Base-by-base conservation (phyloP, 2,113 vertebrate genomes). In the Castor canadensis region DNA sequence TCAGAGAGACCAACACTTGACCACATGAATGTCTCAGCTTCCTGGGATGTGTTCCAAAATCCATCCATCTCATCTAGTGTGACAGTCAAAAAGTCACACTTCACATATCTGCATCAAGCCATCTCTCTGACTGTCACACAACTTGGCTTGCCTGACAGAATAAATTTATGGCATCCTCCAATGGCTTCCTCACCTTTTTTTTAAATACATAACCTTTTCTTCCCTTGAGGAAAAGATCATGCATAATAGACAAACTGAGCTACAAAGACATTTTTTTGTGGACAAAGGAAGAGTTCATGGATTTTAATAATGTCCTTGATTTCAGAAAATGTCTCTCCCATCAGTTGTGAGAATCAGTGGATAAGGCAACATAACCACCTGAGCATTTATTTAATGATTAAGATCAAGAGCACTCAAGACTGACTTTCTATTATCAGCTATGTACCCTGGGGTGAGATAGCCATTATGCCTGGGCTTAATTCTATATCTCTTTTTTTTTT, bases 41-140 rank as follows among this genome's bases (percentile, higher is more conserved):
- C 94, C 97, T 97, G 97, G 97, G 97, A 98, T 64, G 77, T 94
- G 95, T 97, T 98, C 97, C 97, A 98, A 98, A 98, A 98, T 96
- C 97, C 93, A 96, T 98, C 97, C 96, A 94, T 97, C 96, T 98
- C 93, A 91, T 97, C 97, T 94, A 97, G 94, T n/a, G 79, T 98
- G 97, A 97, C 97, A 98, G 96, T 96, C 96, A 95, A 95, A 97
- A 97, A 98, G 96, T 97, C 97, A 96, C 97, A 98, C 96, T 97
- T 98, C 97, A 95, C 95, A 96, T 96, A 96, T 95, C 89, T 91
- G 91, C 88, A 97, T 95, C 96, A 94, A 97, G 88, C 60, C 95
- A 80, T 92, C 95, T 96, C 95, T 93, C 95, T 96, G 95, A 96
- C 96, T 98, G 97, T 97, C 97, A 98, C 95, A 96, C 88, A 93